Percentiles rank a stretch among this genome's conserved stretches.
Evolutionary conservation across 1,140 invertebrate species (phyloP).

Genomic region (Aphelinus certus): DNA sequence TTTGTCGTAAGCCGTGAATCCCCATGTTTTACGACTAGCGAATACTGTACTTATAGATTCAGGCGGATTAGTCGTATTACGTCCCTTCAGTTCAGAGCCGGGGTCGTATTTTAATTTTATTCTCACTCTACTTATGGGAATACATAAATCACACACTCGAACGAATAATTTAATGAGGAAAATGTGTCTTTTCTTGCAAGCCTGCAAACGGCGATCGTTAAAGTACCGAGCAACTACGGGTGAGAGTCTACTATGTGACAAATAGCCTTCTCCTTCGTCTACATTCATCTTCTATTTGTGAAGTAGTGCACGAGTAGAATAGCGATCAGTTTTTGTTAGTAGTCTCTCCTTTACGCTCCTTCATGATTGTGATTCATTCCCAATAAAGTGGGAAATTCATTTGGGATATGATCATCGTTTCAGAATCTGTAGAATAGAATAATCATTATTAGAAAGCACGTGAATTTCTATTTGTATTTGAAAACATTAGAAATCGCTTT

Average conservation of each 20-base stretch:
- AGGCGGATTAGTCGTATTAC: no score
- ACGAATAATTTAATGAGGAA: constrained; percentile 1
- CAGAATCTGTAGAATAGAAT: no score
- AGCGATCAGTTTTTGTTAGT: constrained; percentile 6
- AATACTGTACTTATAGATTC: neutral
- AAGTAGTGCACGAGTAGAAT: constrained; percentile 30
- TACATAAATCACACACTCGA: neutral
- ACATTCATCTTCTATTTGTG: neutral
- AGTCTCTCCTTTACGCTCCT: neutral
- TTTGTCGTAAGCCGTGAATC: neutral
- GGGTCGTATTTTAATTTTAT: neutral
- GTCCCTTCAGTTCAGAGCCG: no score
- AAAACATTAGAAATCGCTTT: no score
- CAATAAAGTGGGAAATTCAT: no score
- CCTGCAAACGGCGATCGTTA: constrained; percentile 29
- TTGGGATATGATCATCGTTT: no score
- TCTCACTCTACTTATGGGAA: neutral
- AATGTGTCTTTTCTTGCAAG: constrained; percentile 27
- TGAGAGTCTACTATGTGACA: constrained; percentile 26
- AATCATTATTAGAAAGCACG: no score
- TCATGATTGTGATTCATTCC: no score
- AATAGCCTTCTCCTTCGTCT: constrained; percentile 28
- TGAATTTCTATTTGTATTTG: no score
- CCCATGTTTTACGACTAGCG: neutral
- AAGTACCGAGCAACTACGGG: constrained; percentile 28